These are phyloP conservation scores for Nothocercus julius DNA, from an alignment of 2,113 vertebrate species.

Conservation along the genomic window DNA sequence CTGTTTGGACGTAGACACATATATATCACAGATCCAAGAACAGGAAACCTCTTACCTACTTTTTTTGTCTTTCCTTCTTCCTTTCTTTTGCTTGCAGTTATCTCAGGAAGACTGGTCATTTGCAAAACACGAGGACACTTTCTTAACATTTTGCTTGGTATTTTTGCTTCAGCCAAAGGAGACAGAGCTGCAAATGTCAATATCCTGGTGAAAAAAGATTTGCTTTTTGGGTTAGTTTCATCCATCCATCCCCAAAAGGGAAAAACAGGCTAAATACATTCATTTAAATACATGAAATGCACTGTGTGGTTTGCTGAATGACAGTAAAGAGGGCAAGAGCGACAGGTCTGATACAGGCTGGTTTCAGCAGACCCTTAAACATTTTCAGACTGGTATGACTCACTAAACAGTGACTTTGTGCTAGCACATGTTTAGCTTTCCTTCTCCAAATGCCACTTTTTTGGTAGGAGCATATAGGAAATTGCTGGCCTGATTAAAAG, in stretches of 20 bases:
- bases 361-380: neutral
- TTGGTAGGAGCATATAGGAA: neutral
- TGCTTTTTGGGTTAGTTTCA: neutral
- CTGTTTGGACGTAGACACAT: conserved; percentile 31
- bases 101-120: neutral
- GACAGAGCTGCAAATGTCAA: conserved; percentile 2
- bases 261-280: neutral
- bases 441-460: neutral
- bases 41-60: neutral
- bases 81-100: neutral
- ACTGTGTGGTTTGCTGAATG: neutral
- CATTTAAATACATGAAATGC: neutral
- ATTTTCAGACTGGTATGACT: neutral
- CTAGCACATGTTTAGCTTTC: neutral
- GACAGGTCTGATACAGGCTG: neutral
- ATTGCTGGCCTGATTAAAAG: neutral
- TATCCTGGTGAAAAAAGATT: neutral
- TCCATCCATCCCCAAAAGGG: neutral
- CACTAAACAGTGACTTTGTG: neutral
- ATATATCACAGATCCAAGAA: conserved; percentile 15
- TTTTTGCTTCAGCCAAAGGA: conserved; percentile 47
- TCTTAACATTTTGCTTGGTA: conserved; percentile 18
- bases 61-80: neutral
- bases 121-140: neutral
- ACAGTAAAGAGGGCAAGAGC: neutral